Conservation (phyloP, 2,797 vertebrate genomes). For the Rhyacichthys aspro region DNA sequence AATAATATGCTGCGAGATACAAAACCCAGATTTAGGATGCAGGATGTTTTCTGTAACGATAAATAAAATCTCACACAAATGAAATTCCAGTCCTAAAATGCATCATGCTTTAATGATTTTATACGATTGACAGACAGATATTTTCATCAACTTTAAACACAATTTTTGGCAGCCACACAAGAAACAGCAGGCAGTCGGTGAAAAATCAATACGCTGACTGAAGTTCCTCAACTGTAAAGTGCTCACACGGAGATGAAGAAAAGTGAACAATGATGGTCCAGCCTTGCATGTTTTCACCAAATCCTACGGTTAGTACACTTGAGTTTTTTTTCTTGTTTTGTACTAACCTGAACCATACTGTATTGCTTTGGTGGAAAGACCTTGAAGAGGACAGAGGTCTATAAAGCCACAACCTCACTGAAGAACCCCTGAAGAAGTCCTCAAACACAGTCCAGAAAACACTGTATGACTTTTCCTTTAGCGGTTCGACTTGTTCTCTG, state of each 20-base stretch:
- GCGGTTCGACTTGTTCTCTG: neutral
- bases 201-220: constrained; percentile 12
- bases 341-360: no score
- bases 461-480: constrained; percentile 1
- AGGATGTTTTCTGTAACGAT: no score
- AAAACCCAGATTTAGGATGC: no score
- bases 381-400: constrained; percentile 13
- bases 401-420: constrained; percentile 4
- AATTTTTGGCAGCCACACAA: constrained; percentile 1
- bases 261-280: neutral
- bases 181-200: constrained; percentile 2
- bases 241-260: constrained; percentile 9
- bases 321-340: neutral
- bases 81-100: no score
- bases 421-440: constrained; percentile 4
- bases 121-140: no score
- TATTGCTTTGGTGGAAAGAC: constrained; percentile 5
- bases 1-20: no score
- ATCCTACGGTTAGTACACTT: neutral
- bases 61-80: no score
- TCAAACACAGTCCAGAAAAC: constrained; percentile 12
- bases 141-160: neutral
- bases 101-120: no score
- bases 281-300: no score
- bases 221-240: constrained; percentile 15